Base-by-base conservation (phyloP, 2,113 vertebrate species). In the Illadopsis cleaveri region DNA sequence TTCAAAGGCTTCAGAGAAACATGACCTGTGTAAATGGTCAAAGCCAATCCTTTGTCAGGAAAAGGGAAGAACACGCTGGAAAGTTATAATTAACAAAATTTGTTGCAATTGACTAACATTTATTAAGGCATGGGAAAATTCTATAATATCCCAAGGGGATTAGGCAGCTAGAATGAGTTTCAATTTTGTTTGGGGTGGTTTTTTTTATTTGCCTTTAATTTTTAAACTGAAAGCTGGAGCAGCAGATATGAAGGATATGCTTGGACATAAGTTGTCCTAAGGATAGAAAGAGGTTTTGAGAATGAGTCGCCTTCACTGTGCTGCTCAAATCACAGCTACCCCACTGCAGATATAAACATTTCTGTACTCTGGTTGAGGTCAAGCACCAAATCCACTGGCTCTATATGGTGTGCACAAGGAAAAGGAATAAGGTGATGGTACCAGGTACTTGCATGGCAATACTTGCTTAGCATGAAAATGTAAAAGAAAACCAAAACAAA, bases 151-250 rank as follows among this genome's bases (percentile, higher is more conserved):
- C 40, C 10, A 1, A 5, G 15, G 19, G 18, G 9, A 72, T 65
- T 8, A 56, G 40, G 42, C 15, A 90, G 7, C 8, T 17, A 50
- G 14, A 22, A 33, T 30, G 23, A 24, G 6, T 31, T 35, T 53
- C 14, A 0, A 9, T 35, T 70, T 57, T 50, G 28, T 14, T 10
- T 9, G 18, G 33, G 13, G 2, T 50, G 23, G 0, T 3, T 18
- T 61, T 61, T 61, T 65, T 65, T 21, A 19, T 38, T 48, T 66
- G 40, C 12, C 70, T 42, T 61, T 1, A 20, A 30, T n/a, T 69
- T 85, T 90, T 33, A 17, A 83, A 40, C 5, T 35, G 11, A 77
- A 75, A 77, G 30, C 18, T 13, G 4, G 48, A 80, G 70, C 10
- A 83, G 42, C 33, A 48, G 23, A 70, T 23, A 33, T 33, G 8